Base-by-base conservation (phyloP, 2,797 vertebrate genomes). In the Hemibagrus guttatus region DNA sequence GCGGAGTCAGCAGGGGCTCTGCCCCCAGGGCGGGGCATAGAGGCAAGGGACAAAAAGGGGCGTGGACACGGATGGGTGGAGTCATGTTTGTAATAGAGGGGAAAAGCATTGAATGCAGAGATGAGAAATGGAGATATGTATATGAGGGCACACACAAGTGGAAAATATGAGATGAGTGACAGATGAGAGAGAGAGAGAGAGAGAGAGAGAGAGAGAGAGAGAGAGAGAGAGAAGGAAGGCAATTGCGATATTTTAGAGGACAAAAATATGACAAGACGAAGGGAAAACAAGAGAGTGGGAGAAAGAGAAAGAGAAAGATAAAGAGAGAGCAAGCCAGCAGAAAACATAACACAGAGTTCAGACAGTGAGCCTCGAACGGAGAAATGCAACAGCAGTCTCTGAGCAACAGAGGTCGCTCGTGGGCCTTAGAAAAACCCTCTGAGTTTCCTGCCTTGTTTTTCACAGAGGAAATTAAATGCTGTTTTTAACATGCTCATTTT, bases 1-100 rank as follows among this genome's bases (percentile, higher is more conserved):
- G 93, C 94, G 92, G 94, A 95, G 92, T 96, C 95, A 95, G 94
- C 93, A 93, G 94, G 92, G 52, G 88, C 92, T 95, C 92, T 96
- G 93, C 95, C 94, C 94, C 94, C 93, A 93, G 96, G 94, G 93
- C 92, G 93, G 92, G 94, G 92, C 91, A 84, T 85, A 89, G 89
- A 91, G 78, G 85, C 46, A 64, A 61, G 85, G 87, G 91, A 84
- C 81, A 85, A 85, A 63, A 63, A 56, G 82, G 88, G 84, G 92
- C 89, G 84, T 92, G 81, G 91, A 92, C 91, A 86, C 58, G 92
- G n/a, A 46, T 87, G 46, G 81, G 79, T 86, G 75, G 64, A 90
- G 66, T 64, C 52, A 58, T 82, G 71, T 88, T 76, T 91, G 26
- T 63, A 81, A 49, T n/a, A 85, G 86, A 86, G 82, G 89, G 89